phyloP scores from a whole-genome alignment of 2,888 invertebrate species.

The Seira sanloemensis region DNA sequence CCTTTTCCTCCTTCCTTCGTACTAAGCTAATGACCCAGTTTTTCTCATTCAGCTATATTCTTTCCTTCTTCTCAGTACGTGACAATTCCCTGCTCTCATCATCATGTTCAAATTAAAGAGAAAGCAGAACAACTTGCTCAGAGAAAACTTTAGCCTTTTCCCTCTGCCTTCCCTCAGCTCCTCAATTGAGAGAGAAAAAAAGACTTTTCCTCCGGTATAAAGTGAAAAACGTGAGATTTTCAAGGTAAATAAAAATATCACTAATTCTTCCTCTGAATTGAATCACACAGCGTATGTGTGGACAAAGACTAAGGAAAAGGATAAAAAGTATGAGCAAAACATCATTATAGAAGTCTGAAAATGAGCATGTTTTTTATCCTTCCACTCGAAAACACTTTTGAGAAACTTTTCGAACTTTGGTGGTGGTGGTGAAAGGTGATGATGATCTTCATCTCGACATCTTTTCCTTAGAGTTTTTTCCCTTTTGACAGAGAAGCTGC shows the following conservation, averaged over 20 bases:
- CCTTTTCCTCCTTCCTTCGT: not conserved
- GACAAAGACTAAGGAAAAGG: no score
- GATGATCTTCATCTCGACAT: not conserved
- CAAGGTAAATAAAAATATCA: slow-evolving; percentile 17
- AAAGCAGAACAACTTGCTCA: not conserved
- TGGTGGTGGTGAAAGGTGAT: not conserved
- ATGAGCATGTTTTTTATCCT: not conserved
- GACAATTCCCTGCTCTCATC: not conserved
- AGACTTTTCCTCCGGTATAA: not conserved
- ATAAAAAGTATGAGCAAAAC: not conserved
- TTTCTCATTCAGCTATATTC: not conserved
- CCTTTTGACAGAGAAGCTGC: not conserved
- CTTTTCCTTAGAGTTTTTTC: not conserved
- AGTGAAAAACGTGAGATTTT: slow-evolving; percentile 32
- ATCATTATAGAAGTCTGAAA: not conserved
- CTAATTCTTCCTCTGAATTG: not conserved
- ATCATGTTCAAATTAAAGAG: not conserved
- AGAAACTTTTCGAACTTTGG: not conserved
- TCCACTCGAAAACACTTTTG: not conserved
- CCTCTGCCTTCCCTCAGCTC: not conserved
- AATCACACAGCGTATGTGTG: not conserved
- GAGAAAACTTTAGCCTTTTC: not conserved
- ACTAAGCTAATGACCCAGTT: not conserved
- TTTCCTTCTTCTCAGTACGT: not conserved
- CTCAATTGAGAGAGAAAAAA: not conserved